Base-by-base conservation (phyloP, 2,113 vertebrate species). In the Coregonus clupeaformis region DNA sequence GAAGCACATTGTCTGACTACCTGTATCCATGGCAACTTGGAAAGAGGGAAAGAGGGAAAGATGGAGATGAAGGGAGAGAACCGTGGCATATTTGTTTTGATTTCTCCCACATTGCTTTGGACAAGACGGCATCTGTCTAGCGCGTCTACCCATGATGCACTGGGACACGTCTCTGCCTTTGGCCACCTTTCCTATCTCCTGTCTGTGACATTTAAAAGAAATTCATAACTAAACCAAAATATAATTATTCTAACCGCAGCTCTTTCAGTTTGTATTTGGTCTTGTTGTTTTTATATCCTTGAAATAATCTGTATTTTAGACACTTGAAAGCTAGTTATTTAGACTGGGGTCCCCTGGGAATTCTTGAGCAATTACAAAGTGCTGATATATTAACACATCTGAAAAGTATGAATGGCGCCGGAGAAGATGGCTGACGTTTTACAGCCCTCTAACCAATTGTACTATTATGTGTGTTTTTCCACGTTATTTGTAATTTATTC, bases 11-110 rank as follows among this genome's bases (percentile, higher is more conserved):
- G 79, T 78, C 71, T 75, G n/a, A n/a, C n/a, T 60, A 74, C 73
- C 76, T 80, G 86, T 90, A 85, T 85, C 87, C 82, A 91, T 88
- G 84, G 84, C 82, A 90, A 91, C 88, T 49, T 45, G 70, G 72
- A n/a, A 77, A 70, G 69, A 80, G 76, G 70, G 71, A 55, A 65
- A 74, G 74, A 65, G 0, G 81, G 77, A 80, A 81, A 29, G 80
- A 80, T 76, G 24, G 30, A 47, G 36, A 59, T 6, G 52, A 76
- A 79, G 69, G 25, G 1, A 29, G 16, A 86, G 75, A 79, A 55
- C 73, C 4, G 3, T 63, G 14, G 52, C 70, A 68, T 75, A 72
- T 84, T 82, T 84, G 80, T 88, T 84, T 86, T 82, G 65, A 78
- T 79, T 74, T 76, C 72, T 72, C 74, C 72, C 71, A 69, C 32